Percentiles rank a stretch among this genome's conserved stretches.
phyloP scores from a whole-genome alignment of 1,140 invertebrate genomes.

The Meloidogyne exigua region DNA sequence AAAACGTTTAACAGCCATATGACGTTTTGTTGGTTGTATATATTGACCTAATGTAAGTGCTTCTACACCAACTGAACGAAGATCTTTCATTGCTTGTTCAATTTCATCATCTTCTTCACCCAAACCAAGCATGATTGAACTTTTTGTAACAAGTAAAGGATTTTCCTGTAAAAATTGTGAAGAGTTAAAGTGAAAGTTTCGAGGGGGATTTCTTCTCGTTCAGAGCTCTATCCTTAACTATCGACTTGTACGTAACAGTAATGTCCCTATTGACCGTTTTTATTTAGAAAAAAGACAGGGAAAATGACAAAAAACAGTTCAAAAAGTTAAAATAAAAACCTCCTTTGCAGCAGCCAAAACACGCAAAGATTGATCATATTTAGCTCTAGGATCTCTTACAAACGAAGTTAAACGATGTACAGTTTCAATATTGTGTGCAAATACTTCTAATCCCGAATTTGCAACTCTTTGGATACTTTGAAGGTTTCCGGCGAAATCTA shows the following conservation, averaged over 20 bases:
- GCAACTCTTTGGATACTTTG: conserved; percentile 65
- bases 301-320: no score
- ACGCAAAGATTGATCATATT: conserved; percentile 78
- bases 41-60: conserved; percentile 96
- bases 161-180: conserved; percentile 59
- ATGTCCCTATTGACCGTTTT: no score
- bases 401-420: conserved; percentile 71
- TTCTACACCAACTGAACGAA: conserved; percentile 75
- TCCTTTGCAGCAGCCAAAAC: conserved; percentile 77
- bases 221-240: no score
- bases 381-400: conserved; percentile 83
- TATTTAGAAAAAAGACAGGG: no score
- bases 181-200: not conserved
- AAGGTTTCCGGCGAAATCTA: conserved; percentile 83
- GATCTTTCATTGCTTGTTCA: conserved; percentile 76
- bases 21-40: conserved; percentile 82
- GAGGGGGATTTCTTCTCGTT: no score
- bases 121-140: conserved; percentile 95
- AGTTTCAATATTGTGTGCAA: conserved; percentile 96
- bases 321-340: conserved; percentile 69
- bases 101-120: conserved; percentile 91
- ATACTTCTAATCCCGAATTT: conserved; percentile 77
- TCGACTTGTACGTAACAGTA: no score
- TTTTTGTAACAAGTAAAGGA: conserved; percentile 85
- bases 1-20: conserved; percentile 82